Base-by-base conservation (phyloP, 1,140 invertebrate genomes). In the Geopemphigus sp. region DNA sequence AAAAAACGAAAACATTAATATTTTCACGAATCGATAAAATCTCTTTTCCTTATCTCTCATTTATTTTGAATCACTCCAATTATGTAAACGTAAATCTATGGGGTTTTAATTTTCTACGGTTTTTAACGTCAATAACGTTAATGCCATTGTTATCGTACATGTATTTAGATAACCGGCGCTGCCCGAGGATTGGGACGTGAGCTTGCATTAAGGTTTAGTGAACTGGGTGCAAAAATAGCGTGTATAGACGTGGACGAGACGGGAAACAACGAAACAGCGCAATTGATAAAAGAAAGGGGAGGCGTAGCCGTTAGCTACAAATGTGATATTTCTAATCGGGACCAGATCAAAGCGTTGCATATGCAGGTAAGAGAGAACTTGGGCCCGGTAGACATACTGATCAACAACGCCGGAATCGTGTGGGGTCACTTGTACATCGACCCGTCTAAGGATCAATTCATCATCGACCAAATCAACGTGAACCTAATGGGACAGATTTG, bases 121-220 rank as follows among this genome's bases (percentile, higher is more conserved):
- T n/a, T n/a, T n/a, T n/a, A n/a, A n/a, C n/a, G n/a, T n/a, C n/a
- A n/a, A n/a, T n/a, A n/a, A n/a, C n/a, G n/a, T n/a, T n/a, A n/a
- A n/a, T n/a, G n/a, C n/a, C 11, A 53, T 53, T 53, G 1, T 53
- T 53, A 2, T 53, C 50, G 50, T 53, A 39, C 32, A 39, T 17
- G 17, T 78, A 84, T 85, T 54, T 83, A 92, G 90, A 87, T 92
- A 19, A 89, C 92, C 72, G 92, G 92, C 47, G 88, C 90, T 64
- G 91, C 90, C 32, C 86, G 90, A 83, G 92, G 91, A 17, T 86
- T 93, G 59, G 92, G 92, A 1, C 86, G 87, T 83, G 90, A 91
- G 84, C 85, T 92, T 59, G 89, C 90, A 0, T 85, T 90, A 80
- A 87, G 90, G 82, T 85, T 93, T 70, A 87, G 89, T 12, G 86